Evolutionary conservation across 2,113 vertebrate genomes (phyloP), one percentile per base, ranked within the genome.

Genomic region (Syngnathoides biaculeatus): DNA sequence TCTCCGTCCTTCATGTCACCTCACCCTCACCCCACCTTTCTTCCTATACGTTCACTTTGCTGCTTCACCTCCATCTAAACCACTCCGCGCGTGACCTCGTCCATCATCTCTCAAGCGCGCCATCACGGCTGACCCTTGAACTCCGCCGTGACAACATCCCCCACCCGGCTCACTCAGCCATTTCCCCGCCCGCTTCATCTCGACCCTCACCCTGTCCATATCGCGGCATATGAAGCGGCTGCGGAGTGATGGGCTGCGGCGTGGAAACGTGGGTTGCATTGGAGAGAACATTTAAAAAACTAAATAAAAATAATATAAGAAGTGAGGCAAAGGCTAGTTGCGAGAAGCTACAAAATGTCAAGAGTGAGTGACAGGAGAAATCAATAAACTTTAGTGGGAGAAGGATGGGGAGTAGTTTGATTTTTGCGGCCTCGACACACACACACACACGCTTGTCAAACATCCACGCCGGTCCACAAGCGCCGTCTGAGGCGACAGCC

Each of bases 301-400:
- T n/a, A n/a, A n/a, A n/a, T n/a, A n/a, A n/a, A n/a, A n/a, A n/a
- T n/a, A 53, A 39, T 8, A 61, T 22, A 8, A 67, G 14, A 47
- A 17, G 20, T 17, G 38, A 19, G 20, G 59, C 62, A 15, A 6
- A 61, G 45, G 26, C 43, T 35, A 59, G 43, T 22, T n/a, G 17
- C 58, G 57, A 65, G 22, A 42, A 50, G 66, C 61, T 35, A 35
- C 45, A 62, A 76, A 79, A 82, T 67, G 64, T 71, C 74, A 74
- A 56, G 58, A 73, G 39, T 79, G 76, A 83, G 60, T 70, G 73
- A 82, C 69, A 48, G 57, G 48, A 27, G 26, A 65, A 74, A 71
- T 80, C 68, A 70, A 65, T 67, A 64, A 71, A 72, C 65, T 67
- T 50, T 52, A 48, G 39, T 5, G 24, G 24, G 27, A 5, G 59